These are phyloP conservation scores for Orthonevra nobilis DNA, from an alignment of 2,888 invertebrate species.

Conservation along the genomic window DNA sequence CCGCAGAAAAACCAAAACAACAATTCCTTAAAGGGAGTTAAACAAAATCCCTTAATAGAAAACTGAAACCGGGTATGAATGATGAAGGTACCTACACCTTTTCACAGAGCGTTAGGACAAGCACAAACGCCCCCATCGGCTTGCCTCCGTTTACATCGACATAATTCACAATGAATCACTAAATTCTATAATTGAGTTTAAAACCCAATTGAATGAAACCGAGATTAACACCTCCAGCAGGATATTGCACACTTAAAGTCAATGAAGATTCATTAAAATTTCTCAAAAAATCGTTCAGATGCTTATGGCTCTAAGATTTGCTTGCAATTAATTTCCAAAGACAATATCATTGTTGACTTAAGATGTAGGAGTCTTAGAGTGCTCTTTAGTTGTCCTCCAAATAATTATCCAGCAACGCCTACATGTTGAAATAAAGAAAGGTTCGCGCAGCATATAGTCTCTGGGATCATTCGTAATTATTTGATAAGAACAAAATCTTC, in stretches of 20 bases:
- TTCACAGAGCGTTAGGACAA: constrained; percentile 25
- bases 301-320: no score
- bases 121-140: constrained; percentile 46
- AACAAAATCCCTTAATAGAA: constrained; percentile 57
- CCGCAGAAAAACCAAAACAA: constrained; percentile 65
- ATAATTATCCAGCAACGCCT: no score
- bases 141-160: constrained; percentile 38
- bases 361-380: no score
- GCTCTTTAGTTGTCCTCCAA: no score
- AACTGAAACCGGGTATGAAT: constrained; percentile 24
- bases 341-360: no score
- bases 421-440: no score
- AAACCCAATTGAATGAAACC: constrained; percentile 63
- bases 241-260: constrained; percentile 37
- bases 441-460: no score
- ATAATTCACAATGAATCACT: constrained; percentile 45
- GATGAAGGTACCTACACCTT: not conserved
- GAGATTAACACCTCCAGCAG: constrained; percentile 55
- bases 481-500: no score
- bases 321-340: constrained; percentile 37
- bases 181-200: constrained; percentile 58
- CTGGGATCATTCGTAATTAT: no score
- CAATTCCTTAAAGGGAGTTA: constrained; percentile 57
- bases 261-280: constrained; percentile 40
- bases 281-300: no score